Evolutionary conservation across 2,113 vertebrate genomes (phyloP).

Genomic region (Paratilapia polleni): DNA sequence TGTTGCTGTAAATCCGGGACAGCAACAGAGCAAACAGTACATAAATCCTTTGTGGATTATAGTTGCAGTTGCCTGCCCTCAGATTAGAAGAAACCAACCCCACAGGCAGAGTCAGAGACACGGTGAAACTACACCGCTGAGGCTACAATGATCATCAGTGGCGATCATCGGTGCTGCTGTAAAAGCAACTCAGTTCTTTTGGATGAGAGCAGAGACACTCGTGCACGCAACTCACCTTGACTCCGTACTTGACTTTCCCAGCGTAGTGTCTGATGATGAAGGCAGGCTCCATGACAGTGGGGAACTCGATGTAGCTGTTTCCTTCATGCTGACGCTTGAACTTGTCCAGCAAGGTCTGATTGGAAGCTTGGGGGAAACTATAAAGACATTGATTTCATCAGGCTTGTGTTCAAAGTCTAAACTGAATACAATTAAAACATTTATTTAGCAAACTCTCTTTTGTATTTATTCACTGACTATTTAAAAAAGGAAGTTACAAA

Average conservation of each 20-base stretch:
- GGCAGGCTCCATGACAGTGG: slow-evolving; percentile 96
- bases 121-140: background rate
- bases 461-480: background rate
- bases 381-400: slow-evolving; percentile 1
- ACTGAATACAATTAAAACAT: background rate
- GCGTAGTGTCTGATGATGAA: slow-evolving; percentile 98
- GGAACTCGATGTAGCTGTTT: slow-evolving; percentile 96
- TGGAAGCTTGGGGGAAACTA: slow-evolving; percentile 98
- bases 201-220: background rate
- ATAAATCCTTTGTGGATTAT: background rate
- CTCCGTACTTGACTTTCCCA: slow-evolving; percentile 97
- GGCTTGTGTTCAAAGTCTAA: background rate
- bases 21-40: background rate
- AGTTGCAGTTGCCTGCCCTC: background rate
- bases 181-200: background rate
- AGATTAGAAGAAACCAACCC: background rate
- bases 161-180: background rate
- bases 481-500: background rate
- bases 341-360: slow-evolving; percentile 96
- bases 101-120: background rate
- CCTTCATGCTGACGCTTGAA: slow-evolving; percentile 97
- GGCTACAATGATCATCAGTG: background rate
- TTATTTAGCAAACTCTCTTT: too few relatives aligned
- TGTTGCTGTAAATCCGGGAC: background rate
- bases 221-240: slow-evolving; percentile 84